Evolutionary conservation across 2,797 vertebrate species (phyloP), one percentile per base, ranked within the genome.

Genomic region (Alcedo atthis): DNA sequence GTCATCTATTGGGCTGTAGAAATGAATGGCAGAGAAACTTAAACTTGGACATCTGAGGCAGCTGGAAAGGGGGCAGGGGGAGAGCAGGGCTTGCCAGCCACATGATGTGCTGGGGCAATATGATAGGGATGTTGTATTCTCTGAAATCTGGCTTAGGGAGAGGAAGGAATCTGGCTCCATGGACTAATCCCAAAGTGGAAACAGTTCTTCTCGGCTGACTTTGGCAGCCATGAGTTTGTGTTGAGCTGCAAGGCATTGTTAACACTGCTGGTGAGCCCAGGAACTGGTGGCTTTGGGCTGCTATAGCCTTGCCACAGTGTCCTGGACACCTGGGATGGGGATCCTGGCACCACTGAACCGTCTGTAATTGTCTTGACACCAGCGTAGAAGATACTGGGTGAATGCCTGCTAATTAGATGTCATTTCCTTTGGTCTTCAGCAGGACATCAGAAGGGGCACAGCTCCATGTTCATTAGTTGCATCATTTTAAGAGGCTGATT

Each of bases 301-400:
- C 81, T 78, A 6, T 37, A 64, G 28, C 42, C 30, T 51, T 74
- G 49, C 69, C 37, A 21, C 4, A 3, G 51, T 86, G 63, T 46
- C 86, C 67, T 64, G 71, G 58, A 58, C 58, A 71, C 75, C 62
- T 92, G 75, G 61, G 58, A 59, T 73, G 53, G 81, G 81, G 42
- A 59, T 68, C 76, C 92, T 93, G 68, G 75, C 81, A 77, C 81
- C 51, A 30, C 81, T 7, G 7, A 79, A 74, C 92, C 84, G 57
- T 63, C 61, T 88, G 57, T 77, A 37, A 45, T 67, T 80, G 81
- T 90, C 90, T 83, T 83, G 83, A 68, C 59, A 81, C 55, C 80
- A 73, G 75, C 46, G 62, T 53, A 75, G 73, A 30, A 81, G 75
- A 82, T 66, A 64, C 0, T 30, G 54, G 25, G 35, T 92, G 90